Evolutionary conservation across 2,113 vertebrate species (phyloP), one percentile per base, ranked within the genome.

Genomic region (Eulacestoma nigropectus): DNA sequence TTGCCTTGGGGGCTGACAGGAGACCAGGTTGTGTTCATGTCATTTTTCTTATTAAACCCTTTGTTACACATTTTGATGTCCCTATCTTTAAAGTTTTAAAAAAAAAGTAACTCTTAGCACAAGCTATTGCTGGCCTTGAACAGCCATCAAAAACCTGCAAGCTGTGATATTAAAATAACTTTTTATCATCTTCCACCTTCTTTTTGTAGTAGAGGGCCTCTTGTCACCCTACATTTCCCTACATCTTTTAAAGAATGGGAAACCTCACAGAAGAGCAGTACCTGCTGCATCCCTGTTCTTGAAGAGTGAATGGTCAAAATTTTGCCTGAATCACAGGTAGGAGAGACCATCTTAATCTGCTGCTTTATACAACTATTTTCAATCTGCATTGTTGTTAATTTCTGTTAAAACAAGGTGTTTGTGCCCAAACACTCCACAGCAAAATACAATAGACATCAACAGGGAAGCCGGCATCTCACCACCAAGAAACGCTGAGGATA

Each of bases 391-490:
- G 10, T 30, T 23, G 22, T 14, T 55, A 13, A 77, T 90, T 93
- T 80, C 52, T 84, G 25, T 55, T 55, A 37, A 77, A 90, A 41
- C 35, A 55, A 35, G 6, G 47, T 42, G 35, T 37, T 67, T 76
- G 23, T 56, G 26, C 27, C n/a, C 20, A 42, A 85, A 67, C 3
- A 3, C 21, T 30, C 33, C 1, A 0, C 23, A 52, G 42, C 15
- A 86, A 74, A 90, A 47, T 6, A n/a, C 0, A 0, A 30, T 4
- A 60, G 60, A 14, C 35, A 23, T 20, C 53, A 16, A 17, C 0
- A 0, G 73, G 65, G 62, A 81, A 87, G 22, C 62, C 89, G 76
- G 69, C 52, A 33, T 32, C 79, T 88, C 42, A n/a, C 10, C 59
- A 46, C 39, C 35, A 50, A 9, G 69, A 25, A 64, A 87, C 84